Evolutionary conservation across 2,797 vertebrate genomes (phyloP), one percentile per base, ranked within the genome.

Genomic region (Fratercula arctica): DNA sequence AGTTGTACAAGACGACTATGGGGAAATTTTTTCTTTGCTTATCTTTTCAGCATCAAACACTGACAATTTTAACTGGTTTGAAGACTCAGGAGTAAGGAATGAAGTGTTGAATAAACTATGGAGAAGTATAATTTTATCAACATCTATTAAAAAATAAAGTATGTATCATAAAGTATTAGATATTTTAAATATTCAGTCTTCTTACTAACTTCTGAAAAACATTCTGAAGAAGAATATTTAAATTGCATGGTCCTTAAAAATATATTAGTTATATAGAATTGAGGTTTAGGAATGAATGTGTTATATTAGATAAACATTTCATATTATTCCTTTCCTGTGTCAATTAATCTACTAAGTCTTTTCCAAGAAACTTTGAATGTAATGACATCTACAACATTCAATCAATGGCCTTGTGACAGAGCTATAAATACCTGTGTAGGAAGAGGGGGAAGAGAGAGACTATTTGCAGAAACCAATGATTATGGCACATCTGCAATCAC

Each of bases 401-500:
- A 8, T 85, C 57, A 90, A 41, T 46, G 45, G 25, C 39, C 85
- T 93, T 92, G 68, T 88, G 85, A 45, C 37, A 88, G 48, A 94
- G 20, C 45, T 89, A 83, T 68, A 94, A 89, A 93, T 90, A 94
- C 18, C 18, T 48, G 18, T 39, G 41, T 60, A 87, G 50, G 3
- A 4, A 73, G 37, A 83, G 13, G 6, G 24, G 24, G 11, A 83
- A 70, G 31, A 41, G 41, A 75, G 37, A 74, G 4, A 57, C 64
- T 89, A 67, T 95, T 85, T 84, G 60, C 48, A 76, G 85, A 84
- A 96, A 93, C 13, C 23, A 89, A 86, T 81, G 73, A 93, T 91
- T 83, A 43, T 75, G 20, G 35, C 56, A 81, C 85, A 97, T 90
- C 92, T 82, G 78, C 75, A 92, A 79, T 90, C 74, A 88, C 41